phyloP scores from a whole-genome alignment of 2,888 invertebrate species.

The Chrysodeixis includens region DNA sequence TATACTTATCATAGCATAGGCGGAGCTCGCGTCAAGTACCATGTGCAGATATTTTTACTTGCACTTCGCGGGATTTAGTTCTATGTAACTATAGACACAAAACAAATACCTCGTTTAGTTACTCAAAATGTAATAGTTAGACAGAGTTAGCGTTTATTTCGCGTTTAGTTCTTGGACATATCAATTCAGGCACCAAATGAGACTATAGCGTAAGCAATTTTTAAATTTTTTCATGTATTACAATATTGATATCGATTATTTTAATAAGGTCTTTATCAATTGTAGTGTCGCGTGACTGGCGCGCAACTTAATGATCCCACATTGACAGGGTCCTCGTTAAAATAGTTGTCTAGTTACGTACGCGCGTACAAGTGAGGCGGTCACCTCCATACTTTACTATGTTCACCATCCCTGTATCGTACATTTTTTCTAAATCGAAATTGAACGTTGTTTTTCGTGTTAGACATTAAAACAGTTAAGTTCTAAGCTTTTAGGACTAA shows the following conservation, averaged over 20 bases:
- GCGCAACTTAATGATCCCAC: slow-evolving; percentile 44
- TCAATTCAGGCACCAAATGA: slow-evolving; percentile 88
- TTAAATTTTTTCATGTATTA: slow-evolving; percentile 75
- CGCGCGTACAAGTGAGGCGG: slow-evolving; percentile 67
- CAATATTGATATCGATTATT: slow-evolving; percentile 58
- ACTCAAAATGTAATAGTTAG: slow-evolving; percentile 83
- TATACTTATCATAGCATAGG: slow-evolving; percentile 86
- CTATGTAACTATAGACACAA: slow-evolving; percentile 83
- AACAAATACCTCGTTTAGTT: slow-evolving; percentile 88
- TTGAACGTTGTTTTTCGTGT: slow-evolving; percentile 32
- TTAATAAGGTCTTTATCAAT: slow-evolving; percentile 65
- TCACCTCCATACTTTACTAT: slow-evolving; percentile 72
- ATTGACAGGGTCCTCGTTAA: slow-evolving; percentile 65
- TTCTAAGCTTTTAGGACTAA: slow-evolving; percentile 78
- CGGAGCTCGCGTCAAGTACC: slow-evolving; percentile 75
- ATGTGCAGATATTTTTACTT: slow-evolving; percentile 75
- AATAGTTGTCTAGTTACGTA: slow-evolving; percentile 67
- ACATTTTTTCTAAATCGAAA: slow-evolving; percentile 70
- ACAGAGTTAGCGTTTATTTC: slow-evolving; percentile 83
- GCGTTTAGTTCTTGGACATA: slow-evolving; percentile 87
- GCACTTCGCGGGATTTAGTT: slow-evolving; percentile 81
- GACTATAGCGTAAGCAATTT: slow-evolving; percentile 85
- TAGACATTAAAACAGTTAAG: slow-evolving; percentile 70
- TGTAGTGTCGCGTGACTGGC: slow-evolving; percentile 43
- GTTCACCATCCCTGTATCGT: slow-evolving; percentile 65